phyloP scores from a whole-genome alignment of 2,797 vertebrate species.

The Rousettus madagascariensis region DNA sequence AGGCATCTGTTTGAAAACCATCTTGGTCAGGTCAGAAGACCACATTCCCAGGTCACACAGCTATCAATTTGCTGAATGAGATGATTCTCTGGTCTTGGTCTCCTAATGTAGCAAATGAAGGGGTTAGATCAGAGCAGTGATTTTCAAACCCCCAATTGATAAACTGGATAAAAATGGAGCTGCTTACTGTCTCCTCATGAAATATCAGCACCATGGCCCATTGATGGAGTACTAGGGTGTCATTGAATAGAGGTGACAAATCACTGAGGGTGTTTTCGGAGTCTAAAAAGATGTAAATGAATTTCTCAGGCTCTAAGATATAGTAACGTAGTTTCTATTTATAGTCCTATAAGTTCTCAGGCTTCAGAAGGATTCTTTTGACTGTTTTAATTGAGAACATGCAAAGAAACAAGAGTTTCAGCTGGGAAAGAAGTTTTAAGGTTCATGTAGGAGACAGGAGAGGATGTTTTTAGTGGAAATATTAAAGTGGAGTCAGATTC shows the following conservation, averaged over 20 bases:
- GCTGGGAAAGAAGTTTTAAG: background rate
- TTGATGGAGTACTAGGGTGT: background rate
- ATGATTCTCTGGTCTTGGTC: background rate
- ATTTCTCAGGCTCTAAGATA: background rate
- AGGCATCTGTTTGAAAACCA: background rate
- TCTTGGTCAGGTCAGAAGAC: background rate
- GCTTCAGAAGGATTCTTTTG: background rate
- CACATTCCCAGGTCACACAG: background rate
- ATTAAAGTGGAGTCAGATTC: background rate
- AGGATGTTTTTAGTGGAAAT: background rate
- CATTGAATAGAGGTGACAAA: background rate
- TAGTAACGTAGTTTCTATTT: background rate
- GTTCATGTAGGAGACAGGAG: background rate
- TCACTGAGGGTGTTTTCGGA: background rate
- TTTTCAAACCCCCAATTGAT: background rate
- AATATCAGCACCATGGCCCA: background rate
- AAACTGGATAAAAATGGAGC: background rate
- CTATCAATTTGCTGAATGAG: background rate
- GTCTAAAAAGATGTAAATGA: background rate
- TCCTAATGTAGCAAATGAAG: background rate
- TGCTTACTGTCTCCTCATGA: background rate
- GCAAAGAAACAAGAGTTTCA: background rate
- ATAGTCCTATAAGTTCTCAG: background rate
- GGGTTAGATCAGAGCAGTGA: background rate
- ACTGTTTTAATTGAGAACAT: background rate